Evolutionary conservation across 2,888 invertebrate genomes (phyloP).

Genomic region (Acleris emargana): DNA sequence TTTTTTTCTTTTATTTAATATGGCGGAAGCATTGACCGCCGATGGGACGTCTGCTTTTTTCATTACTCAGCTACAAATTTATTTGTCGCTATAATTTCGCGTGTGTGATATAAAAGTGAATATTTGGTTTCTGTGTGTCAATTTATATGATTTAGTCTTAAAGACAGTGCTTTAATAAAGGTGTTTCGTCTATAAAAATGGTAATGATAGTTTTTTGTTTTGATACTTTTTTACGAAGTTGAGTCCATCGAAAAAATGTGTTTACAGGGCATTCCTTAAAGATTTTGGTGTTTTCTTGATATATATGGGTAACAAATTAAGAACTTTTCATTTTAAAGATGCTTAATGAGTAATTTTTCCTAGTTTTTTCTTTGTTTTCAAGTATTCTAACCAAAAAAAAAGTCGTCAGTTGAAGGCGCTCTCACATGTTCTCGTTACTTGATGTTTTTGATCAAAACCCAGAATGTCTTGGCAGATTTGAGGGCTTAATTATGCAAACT

Average conservation of each 20-base stretch:
- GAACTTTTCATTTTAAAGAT: conserved; percentile 38
- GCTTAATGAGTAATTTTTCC: conserved; percentile 57
- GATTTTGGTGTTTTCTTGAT: conserved; percentile 42
- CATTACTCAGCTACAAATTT: conserved; percentile 57
- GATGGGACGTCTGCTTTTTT: conserved; percentile 73
- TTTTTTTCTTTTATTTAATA: conserved; percentile 77
- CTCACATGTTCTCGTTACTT: conserved; percentile 73
- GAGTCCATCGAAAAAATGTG: conserved; percentile 64
- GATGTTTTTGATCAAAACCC: conserved; percentile 59
- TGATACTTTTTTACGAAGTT: conserved; percentile 83
- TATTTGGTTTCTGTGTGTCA: conserved; percentile 46
- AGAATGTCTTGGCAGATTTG: conserved; percentile 53
- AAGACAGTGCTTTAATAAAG: conserved; percentile 44
- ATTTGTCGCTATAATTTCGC: conserved; percentile 54
- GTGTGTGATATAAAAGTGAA: conserved; percentile 59
- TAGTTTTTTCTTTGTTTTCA: conserved; percentile 80
- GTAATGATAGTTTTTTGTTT: conserved; percentile 85
- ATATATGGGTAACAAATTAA: conserved; percentile 30
- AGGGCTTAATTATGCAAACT: conserved; percentile 77
- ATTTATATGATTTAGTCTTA: conserved; percentile 41
- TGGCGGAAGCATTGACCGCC: conserved; percentile 82
- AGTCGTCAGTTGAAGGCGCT: conserved; percentile 69
- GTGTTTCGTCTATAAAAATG: conserved; percentile 72
- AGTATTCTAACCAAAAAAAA: conserved; percentile 81
- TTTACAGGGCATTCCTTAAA: conserved; percentile 53